These are phyloP conservation scores for Pinctada fucata DNA, from an alignment of 2,888 invertebrate species.

Conservation along the genomic window DNA sequence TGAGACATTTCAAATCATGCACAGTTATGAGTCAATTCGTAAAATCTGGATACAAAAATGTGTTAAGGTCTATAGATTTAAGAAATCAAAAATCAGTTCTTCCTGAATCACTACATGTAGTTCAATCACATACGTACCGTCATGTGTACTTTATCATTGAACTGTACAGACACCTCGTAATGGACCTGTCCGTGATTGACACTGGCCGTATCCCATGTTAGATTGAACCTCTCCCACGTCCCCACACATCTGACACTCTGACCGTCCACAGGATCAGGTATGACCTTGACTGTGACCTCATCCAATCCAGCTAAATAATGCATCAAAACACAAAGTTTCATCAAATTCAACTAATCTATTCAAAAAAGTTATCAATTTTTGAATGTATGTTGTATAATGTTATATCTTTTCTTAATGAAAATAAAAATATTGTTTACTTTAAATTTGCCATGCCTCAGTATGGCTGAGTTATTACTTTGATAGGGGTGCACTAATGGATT, in stretches of 20 bases:
- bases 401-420: no score
- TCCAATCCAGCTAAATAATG: constrained; percentile 50
- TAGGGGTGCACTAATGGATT: no score
- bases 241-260: constrained; percentile 85
- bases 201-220: constrained; percentile 87
- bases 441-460: no score
- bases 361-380: neutral
- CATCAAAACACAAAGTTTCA: no score
- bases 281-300: constrained; percentile 76
- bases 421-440: no score
- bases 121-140: neutral
- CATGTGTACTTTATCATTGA: constrained; percentile 40
- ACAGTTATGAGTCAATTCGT: no score
- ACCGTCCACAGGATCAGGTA: constrained; percentile 85
- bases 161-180: constrained; percentile 84
- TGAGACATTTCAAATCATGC: neutral
- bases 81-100: no score
- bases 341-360: neutral
- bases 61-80: no score
- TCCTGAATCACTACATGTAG: no score
- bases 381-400: no score
- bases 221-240: constrained; percentile 87
- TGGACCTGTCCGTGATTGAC: constrained; percentile 89
- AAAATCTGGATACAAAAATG: no score
- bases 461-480: no score